Conservation (phyloP, 1,140 invertebrate species). For the Drosophila virilis region DNA sequence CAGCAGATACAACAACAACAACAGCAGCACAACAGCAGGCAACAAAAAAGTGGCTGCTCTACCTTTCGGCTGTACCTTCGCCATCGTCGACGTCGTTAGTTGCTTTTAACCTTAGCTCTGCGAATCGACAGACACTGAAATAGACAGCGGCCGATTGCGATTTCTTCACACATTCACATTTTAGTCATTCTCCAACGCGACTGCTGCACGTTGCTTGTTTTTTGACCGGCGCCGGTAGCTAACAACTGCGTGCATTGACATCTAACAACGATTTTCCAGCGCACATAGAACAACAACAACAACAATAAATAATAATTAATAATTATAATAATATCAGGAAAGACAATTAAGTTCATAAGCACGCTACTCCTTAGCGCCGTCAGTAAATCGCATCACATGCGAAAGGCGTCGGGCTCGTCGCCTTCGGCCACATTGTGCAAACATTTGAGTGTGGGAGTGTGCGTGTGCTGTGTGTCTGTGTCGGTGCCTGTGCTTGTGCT, state of each 20-base stretch:
- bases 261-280: constrained; percentile 18
- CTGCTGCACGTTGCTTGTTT: constrained; percentile 31
- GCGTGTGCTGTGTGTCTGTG: constrained; percentile 19
- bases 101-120: constrained; percentile 76
- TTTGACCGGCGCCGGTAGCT: constrained; percentile 25
- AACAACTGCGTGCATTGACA: constrained; percentile 2
- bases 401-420: not conserved
- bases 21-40: constrained; percentile 23
- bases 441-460: constrained; percentile 35
- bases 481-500: constrained; percentile 6
- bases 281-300: constrained; percentile 12
- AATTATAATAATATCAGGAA: not conserved
- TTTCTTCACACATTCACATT: constrained; percentile 44
- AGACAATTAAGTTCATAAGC: constrained; percentile 8
- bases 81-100: constrained; percentile 23
- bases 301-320: not conserved
- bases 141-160: constrained; percentile 41
- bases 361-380: constrained; percentile 8
- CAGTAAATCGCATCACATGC: constrained; percentile 29
- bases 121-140: constrained; percentile 47
- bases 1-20: constrained; percentile 47
- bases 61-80: constrained; percentile 56
- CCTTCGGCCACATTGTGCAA: constrained; percentile 29
- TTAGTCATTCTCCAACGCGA: constrained; percentile 45
- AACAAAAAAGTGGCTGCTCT: constrained; percentile 41